phyloP scores from a whole-genome alignment of 2,797 vertebrate species.

The Leptatherina wallacei region DNA sequence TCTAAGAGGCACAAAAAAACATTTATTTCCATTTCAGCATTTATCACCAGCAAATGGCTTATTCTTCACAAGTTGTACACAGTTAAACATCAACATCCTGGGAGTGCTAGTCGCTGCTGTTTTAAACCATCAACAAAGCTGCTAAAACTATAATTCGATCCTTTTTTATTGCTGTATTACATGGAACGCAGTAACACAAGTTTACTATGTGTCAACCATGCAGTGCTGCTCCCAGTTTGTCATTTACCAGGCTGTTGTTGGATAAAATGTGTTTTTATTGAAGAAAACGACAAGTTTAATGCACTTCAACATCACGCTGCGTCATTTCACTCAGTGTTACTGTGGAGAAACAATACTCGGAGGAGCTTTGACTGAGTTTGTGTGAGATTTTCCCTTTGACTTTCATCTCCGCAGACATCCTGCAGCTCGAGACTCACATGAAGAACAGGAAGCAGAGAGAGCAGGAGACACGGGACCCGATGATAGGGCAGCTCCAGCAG shows the following conservation, averaged over 20 bases:
- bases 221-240: too few relatives aligned
- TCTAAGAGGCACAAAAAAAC: background rate
- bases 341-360: background rate
- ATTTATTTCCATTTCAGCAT: background rate
- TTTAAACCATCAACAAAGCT: background rate
- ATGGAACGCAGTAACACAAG: background rate
- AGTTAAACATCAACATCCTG: background rate
- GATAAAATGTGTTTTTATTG: background rate
- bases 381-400: background rate
- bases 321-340: background rate
- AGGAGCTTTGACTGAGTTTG: background rate
- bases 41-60: background rate
- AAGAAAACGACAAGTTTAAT: background rate
- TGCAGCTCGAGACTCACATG: conserved; percentile 93
- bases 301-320: background rate
- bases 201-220: background rate
- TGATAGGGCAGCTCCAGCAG: conserved; percentile 91
- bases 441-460: conserved; percentile 90
- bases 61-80: background rate
- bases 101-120: background rate
- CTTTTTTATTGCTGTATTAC: background rate
- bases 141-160: background rate
- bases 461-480: conserved; percentile 89
- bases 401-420: conserved; percentile 83
- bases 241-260: background rate